Conservation (phyloP, 1,140 invertebrate genomes). For the Propsilocerus akamusi region DNA sequence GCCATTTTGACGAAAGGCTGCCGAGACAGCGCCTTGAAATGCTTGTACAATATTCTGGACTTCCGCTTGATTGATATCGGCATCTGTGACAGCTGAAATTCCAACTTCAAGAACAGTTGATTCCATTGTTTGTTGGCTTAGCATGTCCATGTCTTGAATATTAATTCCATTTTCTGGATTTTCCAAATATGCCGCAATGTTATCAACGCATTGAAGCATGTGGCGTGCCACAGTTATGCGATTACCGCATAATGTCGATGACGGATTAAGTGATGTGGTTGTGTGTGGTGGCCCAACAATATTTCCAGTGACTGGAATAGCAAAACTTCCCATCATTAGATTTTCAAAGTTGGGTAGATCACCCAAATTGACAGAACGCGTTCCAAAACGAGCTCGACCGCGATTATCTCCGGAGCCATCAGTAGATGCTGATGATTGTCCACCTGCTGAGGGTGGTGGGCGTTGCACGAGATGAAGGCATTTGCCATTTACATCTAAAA, state of each 20-base stretch:
- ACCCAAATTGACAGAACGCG: slow-evolving; percentile 16
- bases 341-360: slow-evolving; percentile 21
- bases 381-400: slow-evolving; percentile 14
- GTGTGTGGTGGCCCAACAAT: neutral
- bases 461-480: slow-evolving; percentile 87
- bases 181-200: slow-evolving; percentile 22
- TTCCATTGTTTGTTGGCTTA: slow-evolving; percentile 23
- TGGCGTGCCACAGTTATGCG: slow-evolving; percentile 22
- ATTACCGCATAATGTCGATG: slow-evolving; percentile 22
- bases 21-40: slow-evolving; percentile 21
- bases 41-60: slow-evolving; percentile 21
- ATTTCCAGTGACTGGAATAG: slow-evolving; percentile 19
- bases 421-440: slow-evolving; percentile 15
- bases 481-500: slow-evolving; percentile 73
- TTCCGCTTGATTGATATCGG: slow-evolving; percentile 17
- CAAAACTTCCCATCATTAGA: slow-evolving; percentile 36
- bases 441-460: slow-evolving; percentile 35
- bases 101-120: slow-evolving; percentile 24
- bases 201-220: slow-evolving; percentile 23
- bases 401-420: slow-evolving; percentile 16
- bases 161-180: slow-evolving; percentile 20
- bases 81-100: slow-evolving; percentile 14
- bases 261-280: slow-evolving; percentile 9
- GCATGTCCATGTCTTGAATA: slow-evolving; percentile 19
- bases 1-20: slow-evolving; percentile 16